phyloP scores from a whole-genome alignment of 2,888 invertebrate genomes.

The Mamestra brassicae region DNA sequence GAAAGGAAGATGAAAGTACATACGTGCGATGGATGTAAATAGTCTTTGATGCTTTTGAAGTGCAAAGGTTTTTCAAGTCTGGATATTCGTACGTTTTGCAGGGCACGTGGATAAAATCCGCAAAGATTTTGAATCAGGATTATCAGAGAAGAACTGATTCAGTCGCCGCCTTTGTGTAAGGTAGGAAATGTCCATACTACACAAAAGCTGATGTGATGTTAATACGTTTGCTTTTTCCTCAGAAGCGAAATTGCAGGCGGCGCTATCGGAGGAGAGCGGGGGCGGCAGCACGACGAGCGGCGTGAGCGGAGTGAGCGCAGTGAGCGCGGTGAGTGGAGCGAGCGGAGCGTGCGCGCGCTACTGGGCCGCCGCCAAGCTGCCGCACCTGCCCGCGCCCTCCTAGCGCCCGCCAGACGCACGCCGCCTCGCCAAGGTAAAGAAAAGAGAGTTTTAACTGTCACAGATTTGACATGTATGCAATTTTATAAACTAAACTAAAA shows the following conservation, averaged over 20 bases:
- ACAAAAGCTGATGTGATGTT: not conserved
- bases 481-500: no score
- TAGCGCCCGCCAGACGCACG: conserved; percentile 88
- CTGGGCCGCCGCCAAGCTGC: conserved; percentile 88
- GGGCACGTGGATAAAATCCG: conserved; percentile 27
- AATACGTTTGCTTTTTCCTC: conserved; percentile 53
- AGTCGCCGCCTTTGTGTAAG: conserved; percentile 18
- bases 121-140: conserved; percentile 23
- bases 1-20: not conserved
- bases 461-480: no score
- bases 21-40: no score
- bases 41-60: not conserved
- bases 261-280: conserved; percentile 86
- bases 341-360: conserved; percentile 73
- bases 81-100: conserved; percentile 33
- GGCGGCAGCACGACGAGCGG: conserved; percentile 67
- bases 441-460: not conserved
- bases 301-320: conserved; percentile 72
- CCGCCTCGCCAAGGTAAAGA: conserved; percentile 86
- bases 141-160: conserved; percentile 26
- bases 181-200: conserved; percentile 27
- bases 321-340: conserved; percentile 67
- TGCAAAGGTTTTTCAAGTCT: conserved; percentile 16
- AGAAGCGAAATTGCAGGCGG: conserved; percentile 89
- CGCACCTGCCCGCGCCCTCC: conserved; percentile 89